Conservation (phyloP, 2,797 vertebrate species). For the Macroramphosus scolopax region DNA sequence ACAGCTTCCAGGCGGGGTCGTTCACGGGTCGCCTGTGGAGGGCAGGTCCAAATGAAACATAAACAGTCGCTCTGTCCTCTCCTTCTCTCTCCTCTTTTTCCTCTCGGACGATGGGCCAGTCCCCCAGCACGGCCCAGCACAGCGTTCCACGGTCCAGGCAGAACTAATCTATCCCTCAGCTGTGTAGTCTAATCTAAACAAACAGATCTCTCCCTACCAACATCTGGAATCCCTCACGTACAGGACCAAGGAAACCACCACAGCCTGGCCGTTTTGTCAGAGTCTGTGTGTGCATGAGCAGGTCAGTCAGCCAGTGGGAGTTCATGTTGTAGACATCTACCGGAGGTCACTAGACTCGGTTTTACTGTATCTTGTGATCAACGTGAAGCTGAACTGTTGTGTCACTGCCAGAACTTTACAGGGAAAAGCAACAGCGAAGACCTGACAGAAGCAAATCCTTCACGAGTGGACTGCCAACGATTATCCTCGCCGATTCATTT, state of each 20-base stretch:
- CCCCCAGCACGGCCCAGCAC: slow-evolving; percentile 71
- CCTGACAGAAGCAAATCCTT: neutral
- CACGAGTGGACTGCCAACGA: neutral
- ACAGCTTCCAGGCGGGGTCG: slow-evolving; percentile 82
- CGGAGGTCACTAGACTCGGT: slow-evolving; percentile 28
- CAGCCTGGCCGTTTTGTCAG: slow-evolving; percentile 57
- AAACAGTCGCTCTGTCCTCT: slow-evolving; percentile 82
- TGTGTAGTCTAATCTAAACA: slow-evolving; percentile 93
- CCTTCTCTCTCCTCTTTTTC: slow-evolving; percentile 61
- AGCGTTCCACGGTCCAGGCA: slow-evolving; percentile 83
- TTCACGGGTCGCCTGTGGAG: slow-evolving; percentile 83
- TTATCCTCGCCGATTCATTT: no score
- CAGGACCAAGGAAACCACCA: slow-evolving; percentile 75
- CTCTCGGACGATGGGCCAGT: slow-evolving; percentile 83
- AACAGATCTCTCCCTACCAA: slow-evolving; percentile 83
- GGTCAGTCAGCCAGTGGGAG: slow-evolving; percentile 32
- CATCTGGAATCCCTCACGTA: slow-evolving; percentile 93
- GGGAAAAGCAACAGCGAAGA: neutral
- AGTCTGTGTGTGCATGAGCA: slow-evolving; percentile 41
- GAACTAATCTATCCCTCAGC: slow-evolving; percentile 93
- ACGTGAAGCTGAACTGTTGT: no score
- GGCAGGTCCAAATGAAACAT: slow-evolving; percentile 88
- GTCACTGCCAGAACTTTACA: slow-evolving; percentile 1
- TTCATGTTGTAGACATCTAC: slow-evolving; percentile 32
- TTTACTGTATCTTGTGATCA: slow-evolving; percentile 24